These are phyloP conservation scores for Drosophila bipectinata DNA, from an alignment of 1,140 invertebrate genomes.

Conservation along the genomic window DNA sequence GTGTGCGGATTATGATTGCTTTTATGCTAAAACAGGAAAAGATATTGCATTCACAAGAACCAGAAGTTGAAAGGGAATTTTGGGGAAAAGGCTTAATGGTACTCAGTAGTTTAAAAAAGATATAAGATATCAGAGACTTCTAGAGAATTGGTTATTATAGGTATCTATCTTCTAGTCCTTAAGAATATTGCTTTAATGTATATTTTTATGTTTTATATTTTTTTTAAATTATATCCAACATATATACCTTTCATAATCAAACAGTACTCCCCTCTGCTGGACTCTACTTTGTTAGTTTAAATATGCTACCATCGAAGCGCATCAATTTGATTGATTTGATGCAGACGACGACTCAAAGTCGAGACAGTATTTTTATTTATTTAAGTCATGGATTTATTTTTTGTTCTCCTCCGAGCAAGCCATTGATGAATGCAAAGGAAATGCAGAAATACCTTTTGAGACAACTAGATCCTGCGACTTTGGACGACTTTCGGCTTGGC, in stretches of 20 bases:
- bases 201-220: background rate
- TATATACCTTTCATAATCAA: background rate
- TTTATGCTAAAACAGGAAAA: conserved; percentile 62
- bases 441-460: conserved; percentile 13
- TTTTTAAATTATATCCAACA: background rate
- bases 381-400: background rate
- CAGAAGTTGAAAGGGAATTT: background rate
- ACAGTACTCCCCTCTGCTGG: background rate
- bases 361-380: conserved; percentile 10
- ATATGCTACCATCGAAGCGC: conserved; percentile 66
- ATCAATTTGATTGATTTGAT: conserved; percentile 77
- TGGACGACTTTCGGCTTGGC: conserved; percentile 5
- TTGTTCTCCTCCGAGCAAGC: background rate
- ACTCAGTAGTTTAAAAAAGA: background rate
- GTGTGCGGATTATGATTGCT: conserved; percentile 78
- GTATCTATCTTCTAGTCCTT: too few relatives aligned
- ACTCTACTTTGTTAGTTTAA: conserved; percentile 71
- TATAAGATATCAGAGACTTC: background rate
- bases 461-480: background rate
- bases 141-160: too few relatives aligned
- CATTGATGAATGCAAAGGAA: conserved; percentile 20
- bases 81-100: background rate
- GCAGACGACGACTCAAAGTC: conserved; percentile 56
- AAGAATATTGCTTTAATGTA: too few relatives aligned
- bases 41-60: background rate